Percentiles rank a stretch among this genome's conserved stretches.
Conservation (phyloP, 2,888 invertebrate species). For the Colostygia pectinataria region DNA sequence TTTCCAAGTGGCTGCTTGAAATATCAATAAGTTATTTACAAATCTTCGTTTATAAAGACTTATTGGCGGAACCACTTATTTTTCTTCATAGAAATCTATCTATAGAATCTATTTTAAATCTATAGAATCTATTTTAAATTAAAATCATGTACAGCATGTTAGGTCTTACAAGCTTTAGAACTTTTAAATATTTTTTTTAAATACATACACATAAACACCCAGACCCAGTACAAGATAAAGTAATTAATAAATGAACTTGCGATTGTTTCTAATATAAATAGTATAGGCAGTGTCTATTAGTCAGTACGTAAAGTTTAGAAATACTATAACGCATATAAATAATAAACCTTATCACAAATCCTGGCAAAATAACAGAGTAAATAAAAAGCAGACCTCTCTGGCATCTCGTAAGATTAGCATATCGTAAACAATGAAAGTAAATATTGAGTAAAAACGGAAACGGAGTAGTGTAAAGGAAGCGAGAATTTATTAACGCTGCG, state of each 20-base stretch:
- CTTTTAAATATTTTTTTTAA: too few species aligned
- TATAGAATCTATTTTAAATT: too few species aligned
- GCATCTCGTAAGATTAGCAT: slow-evolving; percentile 26
- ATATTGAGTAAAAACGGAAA: slow-evolving; percentile 60
- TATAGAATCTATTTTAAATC: too few species aligned
- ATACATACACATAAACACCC: too few species aligned
- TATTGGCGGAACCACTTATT: slow-evolving; percentile 1
- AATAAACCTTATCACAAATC: neutral
- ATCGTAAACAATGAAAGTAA: slow-evolving; percentile 51
- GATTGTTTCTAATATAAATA: too few species aligned
- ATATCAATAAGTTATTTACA: slow-evolving; percentile 19
- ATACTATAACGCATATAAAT: neutral
- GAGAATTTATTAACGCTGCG: slow-evolving; percentile 69
- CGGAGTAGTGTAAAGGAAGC: slow-evolving; percentile 54
- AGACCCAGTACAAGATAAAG: too few species aligned
- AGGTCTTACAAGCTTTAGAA: too few species aligned
- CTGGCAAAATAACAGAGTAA: neutral
- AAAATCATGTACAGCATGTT: too few species aligned
- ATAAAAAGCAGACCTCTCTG: neutral
- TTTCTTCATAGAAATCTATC: neutral
- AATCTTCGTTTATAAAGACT: slow-evolving; percentile 3
- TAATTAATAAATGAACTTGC: too few species aligned
- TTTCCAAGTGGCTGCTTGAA: slow-evolving; percentile 17
- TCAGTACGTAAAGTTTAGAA: too few species aligned
- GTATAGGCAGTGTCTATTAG: too few species aligned